phyloP scores from a whole-genome alignment of 2,888 invertebrate genomes.

The Cephus rjabovi region DNA sequence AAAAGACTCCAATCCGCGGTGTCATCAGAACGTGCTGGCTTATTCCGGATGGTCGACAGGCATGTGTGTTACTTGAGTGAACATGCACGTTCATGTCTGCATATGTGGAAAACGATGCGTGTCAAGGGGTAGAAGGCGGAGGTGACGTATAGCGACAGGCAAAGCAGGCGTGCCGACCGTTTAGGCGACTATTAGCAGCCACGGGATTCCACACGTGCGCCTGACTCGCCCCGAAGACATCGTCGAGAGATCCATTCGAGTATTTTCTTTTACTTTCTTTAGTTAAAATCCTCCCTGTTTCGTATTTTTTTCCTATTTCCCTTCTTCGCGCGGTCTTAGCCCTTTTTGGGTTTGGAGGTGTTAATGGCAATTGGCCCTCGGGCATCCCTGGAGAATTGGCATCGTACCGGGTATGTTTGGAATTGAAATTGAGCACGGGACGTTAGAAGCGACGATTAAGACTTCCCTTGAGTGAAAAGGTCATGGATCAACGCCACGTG shows the following conservation, averaged over 20 bases:
- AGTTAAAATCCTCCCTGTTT: conserved; percentile 13
- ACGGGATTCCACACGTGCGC: conserved; percentile 39
- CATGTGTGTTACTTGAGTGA: neutral
- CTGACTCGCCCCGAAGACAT: conserved; percentile 36
- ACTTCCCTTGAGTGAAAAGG: neutral
- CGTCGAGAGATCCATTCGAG: conserved; percentile 25
- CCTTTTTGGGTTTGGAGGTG: conserved; percentile 9
- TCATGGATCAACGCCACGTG: neutral
- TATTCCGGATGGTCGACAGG: neutral
- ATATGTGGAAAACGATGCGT: conserved; percentile 6
- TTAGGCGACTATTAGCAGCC: conserved; percentile 50
- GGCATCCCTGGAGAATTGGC: neutral
- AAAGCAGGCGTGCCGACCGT: conserved; percentile 45
- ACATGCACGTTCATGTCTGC: neutral
- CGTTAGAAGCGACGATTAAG: neutral
- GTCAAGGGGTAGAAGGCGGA: conserved; percentile 33
- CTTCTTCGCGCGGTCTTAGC: neutral
- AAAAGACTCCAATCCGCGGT: neutral
- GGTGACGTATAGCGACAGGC: conserved; percentile 51
- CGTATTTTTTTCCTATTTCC: conserved; percentile 10
- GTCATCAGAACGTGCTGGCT: neutral
- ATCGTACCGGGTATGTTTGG: neutral
- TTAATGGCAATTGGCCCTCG: conserved; percentile 10
- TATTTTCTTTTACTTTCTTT: neutral
- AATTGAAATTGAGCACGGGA: neutral